Conservation (phyloP, 2,888 invertebrate genomes). For the Scaptomyza polygonia region DNA sequence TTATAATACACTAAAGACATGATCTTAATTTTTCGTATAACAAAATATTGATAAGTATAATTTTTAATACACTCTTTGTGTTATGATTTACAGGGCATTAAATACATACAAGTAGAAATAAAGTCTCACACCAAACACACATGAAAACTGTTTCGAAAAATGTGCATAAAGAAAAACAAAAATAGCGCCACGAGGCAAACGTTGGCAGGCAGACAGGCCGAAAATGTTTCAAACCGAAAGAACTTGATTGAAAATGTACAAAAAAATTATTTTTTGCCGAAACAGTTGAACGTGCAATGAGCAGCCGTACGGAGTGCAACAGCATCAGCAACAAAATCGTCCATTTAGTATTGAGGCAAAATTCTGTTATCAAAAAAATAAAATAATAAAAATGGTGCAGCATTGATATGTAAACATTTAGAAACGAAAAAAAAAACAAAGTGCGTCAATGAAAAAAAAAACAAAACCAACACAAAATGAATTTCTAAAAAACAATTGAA, state of each 20-base stretch:
- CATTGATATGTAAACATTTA: conserved; percentile 63
- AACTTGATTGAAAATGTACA: conserved; percentile 66
- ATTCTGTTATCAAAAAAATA: conserved; percentile 36
- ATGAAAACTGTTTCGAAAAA: conserved; percentile 69
- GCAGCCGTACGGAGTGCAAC: conserved; percentile 40
- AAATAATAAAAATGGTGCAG: conserved; percentile 36
- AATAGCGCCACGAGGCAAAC: conserved; percentile 63
- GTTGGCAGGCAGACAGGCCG: conserved; percentile 17
- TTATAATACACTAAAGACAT: no score
- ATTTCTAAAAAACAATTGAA: conserved; percentile 40
- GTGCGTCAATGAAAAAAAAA: conserved; percentile 4
- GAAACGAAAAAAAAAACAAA: conserved; percentile 20
- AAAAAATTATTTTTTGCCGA: conserved; percentile 31
- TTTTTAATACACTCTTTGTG: background rate
- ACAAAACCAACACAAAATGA: conserved; percentile 1
- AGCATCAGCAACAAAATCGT: conserved; percentile 10
- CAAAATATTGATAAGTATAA: background rate
- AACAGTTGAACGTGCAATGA: conserved; percentile 65
- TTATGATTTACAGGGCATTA: conserved; percentile 6
- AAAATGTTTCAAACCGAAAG: conserved; percentile 48
- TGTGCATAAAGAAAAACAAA: conserved; percentile 61
- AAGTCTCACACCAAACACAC: conserved; percentile 24
- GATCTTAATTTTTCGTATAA: background rate
- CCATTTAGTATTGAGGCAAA: conserved; percentile 28
- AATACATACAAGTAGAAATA: background rate